Conservation (phyloP, 2,113 vertebrate species). For the Pantherophis guttatus region DNA sequence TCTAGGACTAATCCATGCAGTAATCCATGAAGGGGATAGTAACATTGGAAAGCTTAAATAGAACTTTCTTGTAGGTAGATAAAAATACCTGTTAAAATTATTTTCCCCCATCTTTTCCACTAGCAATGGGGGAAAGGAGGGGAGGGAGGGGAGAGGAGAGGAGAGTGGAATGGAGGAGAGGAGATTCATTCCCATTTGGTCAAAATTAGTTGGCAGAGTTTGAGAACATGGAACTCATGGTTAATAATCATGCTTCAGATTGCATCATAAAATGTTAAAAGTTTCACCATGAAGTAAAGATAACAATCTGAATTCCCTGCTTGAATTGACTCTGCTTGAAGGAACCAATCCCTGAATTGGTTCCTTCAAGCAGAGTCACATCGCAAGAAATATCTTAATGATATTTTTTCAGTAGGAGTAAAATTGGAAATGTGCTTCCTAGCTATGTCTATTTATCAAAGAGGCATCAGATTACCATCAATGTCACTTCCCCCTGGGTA, state of each 20-base stretch:
- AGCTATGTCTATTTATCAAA: not conserved
- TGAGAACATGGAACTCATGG: not conserved
- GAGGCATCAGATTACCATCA: not conserved
- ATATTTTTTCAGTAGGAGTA: not conserved
- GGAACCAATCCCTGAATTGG: not conserved
- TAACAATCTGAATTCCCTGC: not conserved
- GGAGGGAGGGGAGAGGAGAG: not conserved
- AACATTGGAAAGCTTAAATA: not conserved
- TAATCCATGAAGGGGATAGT: not conserved
- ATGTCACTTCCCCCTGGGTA: not conserved
- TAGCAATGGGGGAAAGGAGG: not conserved
- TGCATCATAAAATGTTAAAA: not conserved
- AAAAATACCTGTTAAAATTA: not conserved
- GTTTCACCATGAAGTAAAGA: not conserved
- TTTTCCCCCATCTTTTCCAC: not conserved
- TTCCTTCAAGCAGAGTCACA: not conserved
- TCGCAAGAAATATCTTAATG: not conserved
- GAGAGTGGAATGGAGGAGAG: too few relatives aligned
- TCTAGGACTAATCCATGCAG: too few relatives aligned
- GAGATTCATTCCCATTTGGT: not conserved
- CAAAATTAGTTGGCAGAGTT: not conserved
- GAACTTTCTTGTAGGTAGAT: not conserved
- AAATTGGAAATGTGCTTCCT: not conserved
- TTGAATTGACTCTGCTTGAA: too few relatives aligned
- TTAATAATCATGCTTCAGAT: not conserved